Evolutionary conservation across 2,888 invertebrate genomes (phyloP).

Genomic region (Altica lythri): DNA sequence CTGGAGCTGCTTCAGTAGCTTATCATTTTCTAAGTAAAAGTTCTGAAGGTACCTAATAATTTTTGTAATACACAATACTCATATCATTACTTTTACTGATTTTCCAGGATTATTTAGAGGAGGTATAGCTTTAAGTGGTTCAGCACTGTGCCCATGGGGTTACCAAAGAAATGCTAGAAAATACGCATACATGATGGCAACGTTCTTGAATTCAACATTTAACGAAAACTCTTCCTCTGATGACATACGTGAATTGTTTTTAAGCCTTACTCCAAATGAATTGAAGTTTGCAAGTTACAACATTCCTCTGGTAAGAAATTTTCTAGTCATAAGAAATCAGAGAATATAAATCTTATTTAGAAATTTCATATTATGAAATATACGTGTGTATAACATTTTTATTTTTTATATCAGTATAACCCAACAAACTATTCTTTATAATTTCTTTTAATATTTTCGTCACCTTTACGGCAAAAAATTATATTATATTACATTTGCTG

Average conservation of each 20-base stretch:
- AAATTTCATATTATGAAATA: no score
- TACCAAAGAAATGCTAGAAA: slow-evolving; percentile 36
- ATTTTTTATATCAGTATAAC: no score
- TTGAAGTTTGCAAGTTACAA: slow-evolving; percentile 17
- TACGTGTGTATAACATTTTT: no score
- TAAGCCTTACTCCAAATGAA: slow-evolving; percentile 22
- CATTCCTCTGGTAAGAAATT: slow-evolving; percentile 3
- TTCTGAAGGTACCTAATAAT: slow-evolving; percentile 18
- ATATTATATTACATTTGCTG: no score
- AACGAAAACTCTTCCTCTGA: slow-evolving; percentile 11
- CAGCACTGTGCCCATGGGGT: slow-evolving; percentile 39
- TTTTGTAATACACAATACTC: background rate
- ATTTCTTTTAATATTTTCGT: no score
- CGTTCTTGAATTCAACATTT: slow-evolving; percentile 10
- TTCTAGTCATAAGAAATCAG: no score
- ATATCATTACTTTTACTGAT: no score
- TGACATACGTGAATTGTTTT: slow-evolving; percentile 31
- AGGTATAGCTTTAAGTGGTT: slow-evolving; percentile 41
- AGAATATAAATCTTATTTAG: no score
- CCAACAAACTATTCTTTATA: no score
- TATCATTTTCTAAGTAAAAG: slow-evolving; percentile 19
- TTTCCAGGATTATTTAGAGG: slow-evolving; percentile 35
- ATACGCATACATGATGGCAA: slow-evolving; percentile 19
- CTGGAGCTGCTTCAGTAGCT: slow-evolving; percentile 22
- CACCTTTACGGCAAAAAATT: no score